Conservation (phyloP, 2,888 invertebrate species). For the Sinohyriopsis cumingii region DNA sequence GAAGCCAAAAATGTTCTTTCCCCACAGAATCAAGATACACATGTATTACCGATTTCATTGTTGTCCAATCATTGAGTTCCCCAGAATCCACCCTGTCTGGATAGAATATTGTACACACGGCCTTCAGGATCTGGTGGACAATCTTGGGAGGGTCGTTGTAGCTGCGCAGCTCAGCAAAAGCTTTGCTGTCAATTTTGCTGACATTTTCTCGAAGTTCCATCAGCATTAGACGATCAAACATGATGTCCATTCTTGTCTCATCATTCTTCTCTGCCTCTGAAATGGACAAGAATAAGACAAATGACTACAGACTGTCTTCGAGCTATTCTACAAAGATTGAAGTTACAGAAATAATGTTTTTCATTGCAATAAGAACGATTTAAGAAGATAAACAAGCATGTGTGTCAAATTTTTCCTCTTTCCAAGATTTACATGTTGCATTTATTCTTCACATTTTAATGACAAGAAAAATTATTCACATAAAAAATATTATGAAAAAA, state of each 20-base stretch:
- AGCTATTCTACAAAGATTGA: neutral
- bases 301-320: neutral
- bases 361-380: neutral
- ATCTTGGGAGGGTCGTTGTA: conserved; percentile 67
- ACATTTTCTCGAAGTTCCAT: conserved; percentile 69
- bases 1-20: too few species aligned
- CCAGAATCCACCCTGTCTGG: conserved; percentile 59
- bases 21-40: too few species aligned
- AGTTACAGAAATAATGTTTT: neutral
- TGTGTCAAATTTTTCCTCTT: too few species aligned
- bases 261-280: conserved; percentile 66
- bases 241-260: conserved; percentile 65
- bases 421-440: too few species aligned
- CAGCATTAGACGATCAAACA: conserved; percentile 71
- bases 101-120: conserved; percentile 66
- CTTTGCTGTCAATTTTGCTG: conserved; percentile 60
- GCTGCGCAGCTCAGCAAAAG: conserved; percentile 69
- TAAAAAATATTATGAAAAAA: too few species aligned
- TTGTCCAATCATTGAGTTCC: conserved; percentile 65
- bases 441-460: too few species aligned
- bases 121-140: conserved; percentile 65
- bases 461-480: too few species aligned
- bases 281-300: neutral
- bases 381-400: neutral
- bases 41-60: conserved; percentile 58